Base-by-base conservation (phyloP, 2,113 vertebrate genomes). In the Prietella phreatophila region DNA sequence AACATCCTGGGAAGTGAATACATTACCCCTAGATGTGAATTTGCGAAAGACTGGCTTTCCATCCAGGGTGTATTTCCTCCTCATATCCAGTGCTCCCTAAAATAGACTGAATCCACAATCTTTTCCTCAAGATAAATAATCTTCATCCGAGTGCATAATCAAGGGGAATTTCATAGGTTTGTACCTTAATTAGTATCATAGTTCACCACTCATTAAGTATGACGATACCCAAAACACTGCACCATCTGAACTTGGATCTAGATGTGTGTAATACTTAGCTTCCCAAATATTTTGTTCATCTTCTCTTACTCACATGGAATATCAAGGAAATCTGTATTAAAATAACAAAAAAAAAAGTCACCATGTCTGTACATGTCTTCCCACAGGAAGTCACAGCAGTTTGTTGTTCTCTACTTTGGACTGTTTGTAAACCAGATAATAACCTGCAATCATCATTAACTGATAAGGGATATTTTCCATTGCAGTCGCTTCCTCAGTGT, bases 371-470 rank as follows among this genome's bases (percentile, higher is more conserved):
- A 67, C 42, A 36, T 65, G 3, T 73, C 30, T 39, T 83, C 56
- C 81, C 56, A 53, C 27, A 73, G 86, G 86, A 83, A 76, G 69
- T 83, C 69, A 61, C 86, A 61, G 22, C 4, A 76, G 63, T 83
- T 87, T 87, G 80, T 82, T 87, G 33, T 87, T 61, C 47, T 76
- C 53, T 75, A 75, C 69, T 87, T 75, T 87, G 81, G 56, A 63
- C 86, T 87, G 81, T 87, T 87, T 87, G 56, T 87, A 83, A 63
- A 39, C 25, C 4, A 14, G 85, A 82, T 87, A 71, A 87, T 87
- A 87, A 83, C 69, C 53, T 19, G 55, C 42, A 87, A 83, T 87
- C 55, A 87, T 87, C 81, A 87, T 87, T 87, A 87, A 83, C 30
- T 63, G 86, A 87, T 87, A 87, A 87, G 81, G 63, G 10, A 55